Percentiles rank a stretch among this genome's conserved stretches.
Conservation (phyloP, 2,113 vertebrate genomes). For the Melanerpes aurifrons region DNA sequence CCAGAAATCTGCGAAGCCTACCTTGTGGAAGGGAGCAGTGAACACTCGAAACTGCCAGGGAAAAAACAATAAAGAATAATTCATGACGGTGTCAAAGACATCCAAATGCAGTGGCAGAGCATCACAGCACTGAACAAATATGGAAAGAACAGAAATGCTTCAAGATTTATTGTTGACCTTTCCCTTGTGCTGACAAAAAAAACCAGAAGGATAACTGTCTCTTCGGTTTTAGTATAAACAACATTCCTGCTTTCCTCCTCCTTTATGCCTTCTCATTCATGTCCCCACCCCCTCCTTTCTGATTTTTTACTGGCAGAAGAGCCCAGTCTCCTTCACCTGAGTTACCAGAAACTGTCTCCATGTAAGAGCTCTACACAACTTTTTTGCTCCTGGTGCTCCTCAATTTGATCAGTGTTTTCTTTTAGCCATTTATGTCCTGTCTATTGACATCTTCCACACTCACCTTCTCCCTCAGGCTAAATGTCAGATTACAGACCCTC, state of each 20-base stretch:
- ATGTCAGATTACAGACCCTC: neutral
- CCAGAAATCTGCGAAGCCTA: constrained; percentile 99
- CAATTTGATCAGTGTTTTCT: neutral
- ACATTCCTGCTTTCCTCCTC: neutral
- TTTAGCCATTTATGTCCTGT: neutral
- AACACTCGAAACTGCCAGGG: constrained; percentile 91
- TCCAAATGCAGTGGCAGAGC: neutral
- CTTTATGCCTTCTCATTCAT: neutral
- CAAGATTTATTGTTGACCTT: constrained; percentile 1
- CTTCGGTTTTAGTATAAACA: neutral
- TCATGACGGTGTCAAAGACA: constrained; percentile 9
- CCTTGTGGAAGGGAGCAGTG: constrained; percentile 97
- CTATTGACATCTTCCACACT: neutral
- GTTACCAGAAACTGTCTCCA: neutral
- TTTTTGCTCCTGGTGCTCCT: neutral
- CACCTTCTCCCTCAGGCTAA: neutral
- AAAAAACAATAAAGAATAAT: neutral
- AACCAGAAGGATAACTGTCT: neutral
- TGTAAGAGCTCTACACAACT: neutral
- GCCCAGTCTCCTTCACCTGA: neutral
- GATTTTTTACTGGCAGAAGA: neutral
- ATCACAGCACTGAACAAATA: constrained; percentile 6
- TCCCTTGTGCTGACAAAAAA: neutral
- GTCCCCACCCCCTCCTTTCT: neutral
- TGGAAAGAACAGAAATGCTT: neutral